These are phyloP conservation scores for Nebria brevicollis DNA, from an alignment of 2,888 invertebrate species.

Conservation along the genomic window DNA sequence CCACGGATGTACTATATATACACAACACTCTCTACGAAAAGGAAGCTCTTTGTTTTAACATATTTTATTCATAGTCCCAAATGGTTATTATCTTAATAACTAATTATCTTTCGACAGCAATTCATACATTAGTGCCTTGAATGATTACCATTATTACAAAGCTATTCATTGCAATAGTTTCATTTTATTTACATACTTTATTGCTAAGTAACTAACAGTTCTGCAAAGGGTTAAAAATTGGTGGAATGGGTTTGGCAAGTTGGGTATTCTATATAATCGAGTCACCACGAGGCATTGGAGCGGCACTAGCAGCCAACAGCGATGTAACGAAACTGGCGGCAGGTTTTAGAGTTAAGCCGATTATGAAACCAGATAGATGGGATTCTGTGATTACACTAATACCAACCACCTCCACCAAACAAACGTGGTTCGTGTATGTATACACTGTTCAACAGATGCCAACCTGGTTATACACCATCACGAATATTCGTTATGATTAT, in stretches of 20 bases:
- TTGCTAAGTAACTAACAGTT: too few relatives aligned
- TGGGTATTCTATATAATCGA: too few relatives aligned
- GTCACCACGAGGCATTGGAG: constrained; percentile 19
- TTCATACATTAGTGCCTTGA: too few relatives aligned
- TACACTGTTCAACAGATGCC: constrained; percentile 27
- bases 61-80: neutral
- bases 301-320: neutral
- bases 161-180: too few relatives aligned
- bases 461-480: neutral
- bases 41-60: neutral
- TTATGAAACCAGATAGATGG: constrained; percentile 43
- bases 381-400: constrained; percentile 43
- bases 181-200: too few relatives aligned
- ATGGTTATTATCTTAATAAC: neutral
- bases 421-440: constrained; percentile 3
- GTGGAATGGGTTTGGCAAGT: neutral
- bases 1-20: neutral
- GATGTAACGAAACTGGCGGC: neutral
- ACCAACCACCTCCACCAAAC: constrained; percentile 27
- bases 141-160: too few relatives aligned
- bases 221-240: neutral
- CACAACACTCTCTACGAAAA: neutral
- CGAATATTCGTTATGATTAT: neutral
- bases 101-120: neutral
- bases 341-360: constrained; percentile 29